Base-by-base conservation (phyloP, 2,888 invertebrate species). In the Drosophila affinis region DNA sequence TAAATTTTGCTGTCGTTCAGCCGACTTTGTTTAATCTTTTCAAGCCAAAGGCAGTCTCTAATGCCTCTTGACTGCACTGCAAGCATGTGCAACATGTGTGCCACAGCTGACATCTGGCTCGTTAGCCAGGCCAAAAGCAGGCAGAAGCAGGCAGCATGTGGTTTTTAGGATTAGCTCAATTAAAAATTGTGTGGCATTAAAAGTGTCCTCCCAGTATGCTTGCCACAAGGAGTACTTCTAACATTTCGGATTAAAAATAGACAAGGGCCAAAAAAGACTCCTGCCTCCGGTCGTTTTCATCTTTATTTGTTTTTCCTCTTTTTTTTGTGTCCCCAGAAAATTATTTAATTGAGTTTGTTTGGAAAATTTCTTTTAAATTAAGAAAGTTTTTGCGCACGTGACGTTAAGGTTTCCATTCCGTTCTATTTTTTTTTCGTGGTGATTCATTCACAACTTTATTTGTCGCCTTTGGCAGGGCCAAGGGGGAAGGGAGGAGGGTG, bases 291-390 rank as follows among this genome's bases (percentile, higher is more conserved):
- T 48, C 68, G 59, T 34, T 34, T 34, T 34, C 73, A 62, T 53
- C 58, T 76, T 78, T 77, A 86, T 88, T 73, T 24, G 24, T 88
- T 88, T 85, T 83, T 88, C 3, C 21, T 21, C 21, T 88, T 85
- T 83, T 88, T 83, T 88, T 75, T 59, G 78, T n/a, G 10, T 32
- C 10, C 39, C 6, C 77, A 76, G 74, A 73, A 79, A 86, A 85
- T 86, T 88, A 88, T 88, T 88, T 85, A 85, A 85, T 88, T 85
- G 84, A 86, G 85, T 88, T 85, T 85, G 88, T 88, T 85, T 74
- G 79, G 39, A 84, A 86, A 85, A 85, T 88, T 85, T 85, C 84
- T 88, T 85, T 85, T 88, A 85, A 85, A 85, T 85, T 85, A 85
- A 83, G 87, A 85, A 85, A 85, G 76, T 85, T 88, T 74, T 82